Conservation (phyloP, 2,113 vertebrate species). For the Actinemys pallida region DNA sequence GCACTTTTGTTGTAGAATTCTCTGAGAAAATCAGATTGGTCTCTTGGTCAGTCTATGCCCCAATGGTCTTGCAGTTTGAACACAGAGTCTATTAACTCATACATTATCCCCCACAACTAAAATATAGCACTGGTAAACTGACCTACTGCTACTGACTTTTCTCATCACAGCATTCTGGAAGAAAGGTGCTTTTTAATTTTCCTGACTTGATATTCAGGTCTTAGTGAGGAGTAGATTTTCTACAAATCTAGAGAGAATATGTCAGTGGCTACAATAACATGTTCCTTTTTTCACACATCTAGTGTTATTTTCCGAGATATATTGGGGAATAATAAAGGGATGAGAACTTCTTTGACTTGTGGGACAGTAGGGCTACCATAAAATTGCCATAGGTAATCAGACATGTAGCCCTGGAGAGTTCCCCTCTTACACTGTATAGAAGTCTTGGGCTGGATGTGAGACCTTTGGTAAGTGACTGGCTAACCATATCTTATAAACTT, state of each 20-base stretch:
- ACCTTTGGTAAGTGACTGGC: not conserved
- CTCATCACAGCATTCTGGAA: not conserved
- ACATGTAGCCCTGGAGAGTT: not conserved
- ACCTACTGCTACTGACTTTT: not conserved
- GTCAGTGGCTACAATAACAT: not conserved
- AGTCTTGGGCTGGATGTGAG: not conserved
- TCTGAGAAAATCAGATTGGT: too few relatives aligned
- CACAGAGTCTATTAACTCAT: too few relatives aligned
- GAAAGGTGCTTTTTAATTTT: not conserved
- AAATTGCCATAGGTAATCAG: not conserved
- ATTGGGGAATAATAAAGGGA: not conserved
- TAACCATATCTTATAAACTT: not conserved
- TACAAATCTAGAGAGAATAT: not conserved
- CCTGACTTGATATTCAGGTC: not conserved
- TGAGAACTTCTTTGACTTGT: not conserved
- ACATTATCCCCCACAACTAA: not conserved
- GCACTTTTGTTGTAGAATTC: too few relatives aligned
- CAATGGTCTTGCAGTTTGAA: too few relatives aligned
- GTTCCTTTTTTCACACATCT: not conserved
- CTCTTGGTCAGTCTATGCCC: too few relatives aligned
- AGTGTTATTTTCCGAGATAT: not conserved
- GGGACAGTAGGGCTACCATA: not conserved
- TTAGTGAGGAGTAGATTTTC: not conserved
- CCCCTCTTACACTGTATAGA: not conserved
- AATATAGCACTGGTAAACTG: not conserved